Evolutionary conservation across 2,797 vertebrate species (phyloP), one percentile per base, ranked within the genome.

Genomic region (Coendou prehensilis): DNA sequence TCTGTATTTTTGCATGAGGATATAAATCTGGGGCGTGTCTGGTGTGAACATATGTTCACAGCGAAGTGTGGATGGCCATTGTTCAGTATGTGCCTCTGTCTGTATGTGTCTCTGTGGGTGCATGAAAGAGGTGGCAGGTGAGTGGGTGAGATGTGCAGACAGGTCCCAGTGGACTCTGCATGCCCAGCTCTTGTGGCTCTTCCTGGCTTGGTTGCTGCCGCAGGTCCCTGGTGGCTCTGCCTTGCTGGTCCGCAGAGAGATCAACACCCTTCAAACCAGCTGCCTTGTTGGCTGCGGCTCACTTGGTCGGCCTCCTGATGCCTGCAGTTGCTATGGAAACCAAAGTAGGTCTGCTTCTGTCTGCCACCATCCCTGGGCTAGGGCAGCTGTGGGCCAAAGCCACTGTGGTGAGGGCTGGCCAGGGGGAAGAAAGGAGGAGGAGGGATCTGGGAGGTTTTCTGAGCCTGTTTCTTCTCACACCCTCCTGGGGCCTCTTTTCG

Each of bases 251-350:
- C 22, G 0, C 91, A 87, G 97, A 97, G 98, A 95, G 97, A 96
- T 95, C 97, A 97, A 95, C 97, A 96, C 97, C 97, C 97, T 97
- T 92, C 86, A 97, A 95, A 95, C 98, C 97, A 94, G 92, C 97
- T 96, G 98, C 96, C 94, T 96, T 50, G 75, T 93, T 98, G 97
- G 96, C 98, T 94, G 79, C 28, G 0, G 93, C 97, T 95, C 96
- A 56, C 94, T 97, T 23, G 0, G 76, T 87, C 26, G 52, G 93
- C 33, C 67, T 97, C 96, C 86, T 0, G 54, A 92, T 95, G 97
- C 96, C 96, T 97, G 94, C 56, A 30, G 98, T 98, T 98, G 97
- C 94, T 95, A 97, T 97, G 97, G 98, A 97, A 97, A 98, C 98
- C 30, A 76, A 96, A 98, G 96, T 94, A 95, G 98, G 97, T 94